Percentiles rank a stretch among this genome's conserved stretches.
These are phyloP conservation scores for Callosobruchus maculatus DNA, from an alignment of 2,888 invertebrate genomes.

Conservation along the genomic window DNA sequence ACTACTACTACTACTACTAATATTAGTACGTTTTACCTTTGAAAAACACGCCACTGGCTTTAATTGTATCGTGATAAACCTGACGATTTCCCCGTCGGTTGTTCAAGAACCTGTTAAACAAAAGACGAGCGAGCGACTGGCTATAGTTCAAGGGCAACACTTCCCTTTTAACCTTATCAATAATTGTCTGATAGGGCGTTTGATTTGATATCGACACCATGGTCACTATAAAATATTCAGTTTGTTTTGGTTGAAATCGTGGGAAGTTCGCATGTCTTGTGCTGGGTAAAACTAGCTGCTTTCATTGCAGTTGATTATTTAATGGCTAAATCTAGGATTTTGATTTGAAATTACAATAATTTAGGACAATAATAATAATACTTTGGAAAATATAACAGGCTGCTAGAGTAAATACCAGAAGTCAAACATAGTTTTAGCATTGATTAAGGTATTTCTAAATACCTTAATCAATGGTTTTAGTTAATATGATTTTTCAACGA, in stretches of 20 bases:
- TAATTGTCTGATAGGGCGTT: background rate
- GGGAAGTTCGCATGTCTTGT: background rate
- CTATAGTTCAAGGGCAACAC: background rate
- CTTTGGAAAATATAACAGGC: too few species aligned
- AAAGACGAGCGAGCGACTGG: too few species aligned
- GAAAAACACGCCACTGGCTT: background rate
- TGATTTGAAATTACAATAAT: background rate
- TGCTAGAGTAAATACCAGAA: too few species aligned
- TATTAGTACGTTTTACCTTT: too few species aligned
- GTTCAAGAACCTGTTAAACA: background rate
- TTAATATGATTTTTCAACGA: too few species aligned
- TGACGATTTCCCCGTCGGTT: background rate
- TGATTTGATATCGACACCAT: background rate
- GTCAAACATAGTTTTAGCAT: too few species aligned
- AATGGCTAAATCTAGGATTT: background rate
- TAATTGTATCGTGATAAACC: background rate
- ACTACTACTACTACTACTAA: too few species aligned
- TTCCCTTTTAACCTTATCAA: background rate
- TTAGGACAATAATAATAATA: too few species aligned
- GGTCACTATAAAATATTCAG: background rate
- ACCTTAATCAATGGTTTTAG: too few species aligned
- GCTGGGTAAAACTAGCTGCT: background rate
- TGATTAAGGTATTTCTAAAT: too few species aligned
- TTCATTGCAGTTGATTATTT: background rate
- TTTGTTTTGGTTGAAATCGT: background rate